phyloP scores from a whole-genome alignment of 2,888 invertebrate genomes.

The Oeneis ivallda region DNA sequence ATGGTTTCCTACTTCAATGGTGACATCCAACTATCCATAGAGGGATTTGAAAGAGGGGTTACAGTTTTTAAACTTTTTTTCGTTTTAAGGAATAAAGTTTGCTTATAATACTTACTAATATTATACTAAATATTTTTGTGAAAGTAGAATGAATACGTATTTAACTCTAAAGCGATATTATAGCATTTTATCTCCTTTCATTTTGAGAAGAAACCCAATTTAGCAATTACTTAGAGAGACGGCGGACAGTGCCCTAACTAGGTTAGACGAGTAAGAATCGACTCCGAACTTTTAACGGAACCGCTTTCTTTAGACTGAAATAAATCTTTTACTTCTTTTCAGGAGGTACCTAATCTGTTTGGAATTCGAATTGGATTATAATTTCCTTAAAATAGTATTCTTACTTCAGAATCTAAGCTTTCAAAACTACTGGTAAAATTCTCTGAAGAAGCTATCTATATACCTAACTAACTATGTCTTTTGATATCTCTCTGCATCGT shows the following conservation, averaged over 20 bases:
- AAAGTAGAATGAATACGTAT: not conserved
- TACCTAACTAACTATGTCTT: too few species aligned
- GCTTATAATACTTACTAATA: too few species aligned
- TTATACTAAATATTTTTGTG: too few species aligned
- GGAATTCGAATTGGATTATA: not conserved
- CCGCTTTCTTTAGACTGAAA: constrained; percentile 15
- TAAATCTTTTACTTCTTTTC: not conserved
- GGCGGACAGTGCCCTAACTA: constrained; percentile 36
- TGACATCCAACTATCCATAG: too few species aligned
- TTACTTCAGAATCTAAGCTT: too few species aligned
- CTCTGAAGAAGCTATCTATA: too few species aligned
- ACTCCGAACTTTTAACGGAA: constrained; percentile 24
- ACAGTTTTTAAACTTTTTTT: not conserved
- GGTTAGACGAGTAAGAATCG: constrained; percentile 29
- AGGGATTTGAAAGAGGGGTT: too few species aligned
- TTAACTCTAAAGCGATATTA: constrained; percentile 1
- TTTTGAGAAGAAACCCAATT: constrained; percentile 61
- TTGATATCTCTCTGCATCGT: too few species aligned
- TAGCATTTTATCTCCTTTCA: constrained; percentile 50
- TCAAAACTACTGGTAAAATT: too few species aligned
- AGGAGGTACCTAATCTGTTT: not conserved
- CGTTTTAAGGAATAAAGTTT: not conserved
- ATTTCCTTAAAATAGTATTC: too few species aligned
- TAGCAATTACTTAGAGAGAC: constrained; percentile 57
- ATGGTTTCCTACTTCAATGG: too few species aligned